Base-by-base conservation (phyloP, 2,797 vertebrate species). In the Garrulus glandarius region DNA sequence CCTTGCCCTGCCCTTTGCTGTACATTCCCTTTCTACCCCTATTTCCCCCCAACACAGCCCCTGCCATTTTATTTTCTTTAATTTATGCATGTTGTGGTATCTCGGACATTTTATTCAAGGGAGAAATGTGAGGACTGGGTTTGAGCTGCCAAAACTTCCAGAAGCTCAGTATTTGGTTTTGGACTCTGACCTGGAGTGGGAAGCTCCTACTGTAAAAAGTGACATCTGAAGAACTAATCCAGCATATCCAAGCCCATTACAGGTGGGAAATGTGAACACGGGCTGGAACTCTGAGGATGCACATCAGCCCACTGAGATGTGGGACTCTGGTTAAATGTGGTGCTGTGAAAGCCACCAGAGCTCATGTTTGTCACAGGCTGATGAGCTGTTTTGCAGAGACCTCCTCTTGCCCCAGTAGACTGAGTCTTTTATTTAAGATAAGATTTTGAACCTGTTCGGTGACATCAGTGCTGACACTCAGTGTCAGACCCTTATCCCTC, bases 1-100 rank as follows among this genome's bases (percentile, higher is more conserved):
- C 72, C 78, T 30, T 49, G 68, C 87, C 92, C 86, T 92, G 91
- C 84, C 92, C 93, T 69, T 87, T 89, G 86, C 96, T 97, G 96
- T 88, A 79, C 95, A 84, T 96, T 96, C 94, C 93, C 95, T 84
- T 77, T 27, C 76, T 63, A 69, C 80, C 94, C 84, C 24, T 4
- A 0, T 36, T 57, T 23, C 46, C 47, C 68, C 64, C 50, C 85
- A 56, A 43, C 49, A 67, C 91, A 61, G 23, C 2, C 74, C 39
- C 57, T 27, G 56, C 39, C 85, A 50, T 93, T 86, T 95, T 82
- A 34, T 39, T 95, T 17, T 78, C 13, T 41, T 92, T 82, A 91
- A 95, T 50, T 87, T 83, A 93, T 96, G 96, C 96, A 89, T 95
- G 92, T 85, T 55, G 81, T 91, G 89, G 44, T 94, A 65, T 92